Percentiles rank a stretch among this genome's conserved stretches.
These are phyloP conservation scores for Labeo calbasu DNA, from an alignment of 2,797 vertebrate genomes.

Conservation along the genomic window DNA sequence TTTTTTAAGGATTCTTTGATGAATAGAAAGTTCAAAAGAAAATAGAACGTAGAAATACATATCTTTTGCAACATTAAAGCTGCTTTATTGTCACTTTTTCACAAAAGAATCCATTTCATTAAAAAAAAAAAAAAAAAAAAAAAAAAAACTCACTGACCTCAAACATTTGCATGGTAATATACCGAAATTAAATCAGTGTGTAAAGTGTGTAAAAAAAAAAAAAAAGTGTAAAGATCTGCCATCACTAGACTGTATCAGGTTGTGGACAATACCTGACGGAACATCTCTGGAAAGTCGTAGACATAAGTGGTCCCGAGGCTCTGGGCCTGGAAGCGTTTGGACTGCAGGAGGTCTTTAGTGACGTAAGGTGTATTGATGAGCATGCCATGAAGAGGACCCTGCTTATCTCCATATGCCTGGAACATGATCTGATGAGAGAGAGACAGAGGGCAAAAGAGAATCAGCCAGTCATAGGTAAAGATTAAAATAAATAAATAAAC, in stretches of 20 bases:
- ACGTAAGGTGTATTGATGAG: slow-evolving; percentile 97
- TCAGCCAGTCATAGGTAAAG: neutral
- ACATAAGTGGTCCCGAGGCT: slow-evolving; percentile 95
- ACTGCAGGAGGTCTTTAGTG: slow-evolving; percentile 97
- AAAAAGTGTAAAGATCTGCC: neutral
- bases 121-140: neutral
- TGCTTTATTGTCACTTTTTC: neutral
- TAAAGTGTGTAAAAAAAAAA: too few species aligned
- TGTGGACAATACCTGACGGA: slow-evolving; percentile 84
- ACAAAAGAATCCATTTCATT: neutral
- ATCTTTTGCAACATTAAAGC: neutral
- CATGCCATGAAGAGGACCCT: slow-evolving; percentile 92
- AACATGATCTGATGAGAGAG: slow-evolving; percentile 90
- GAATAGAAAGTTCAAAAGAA: neutral
- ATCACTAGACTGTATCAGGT: neutral
- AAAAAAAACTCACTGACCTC: neutral
- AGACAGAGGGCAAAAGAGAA: slow-evolving; percentile 8
- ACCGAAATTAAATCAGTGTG: neutral
- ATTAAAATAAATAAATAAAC: neutral
- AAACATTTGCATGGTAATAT: neutral
- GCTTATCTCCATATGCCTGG: slow-evolving; percentile 93
- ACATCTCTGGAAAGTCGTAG: slow-evolving; percentile 97
- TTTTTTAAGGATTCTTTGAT: too few species aligned
- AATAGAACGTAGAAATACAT: neutral
- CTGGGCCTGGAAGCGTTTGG: slow-evolving; percentile 97